Percentiles rank a stretch among this genome's conserved stretches.
These are phyloP conservation scores for Drosophila borealis DNA, from an alignment of 2,888 invertebrate genomes.

Conservation along the genomic window DNA sequence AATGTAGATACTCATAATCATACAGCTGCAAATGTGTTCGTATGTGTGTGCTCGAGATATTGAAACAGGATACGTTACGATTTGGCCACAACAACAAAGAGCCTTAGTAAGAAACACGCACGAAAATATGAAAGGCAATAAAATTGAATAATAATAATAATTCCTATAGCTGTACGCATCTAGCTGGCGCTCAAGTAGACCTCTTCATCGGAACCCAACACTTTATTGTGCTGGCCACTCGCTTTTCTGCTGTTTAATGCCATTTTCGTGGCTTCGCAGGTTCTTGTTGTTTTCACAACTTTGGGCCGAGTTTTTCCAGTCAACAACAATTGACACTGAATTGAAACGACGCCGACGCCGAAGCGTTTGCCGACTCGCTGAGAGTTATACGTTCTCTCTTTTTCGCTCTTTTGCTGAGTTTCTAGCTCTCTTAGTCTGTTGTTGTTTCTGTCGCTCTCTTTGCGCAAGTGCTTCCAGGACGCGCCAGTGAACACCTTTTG, in stretches of 20 bases:
- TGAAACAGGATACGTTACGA: constrained; percentile 32
- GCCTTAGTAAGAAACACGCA: constrained; percentile 15
- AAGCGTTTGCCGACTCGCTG: neutral
- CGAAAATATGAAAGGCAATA: constrained; percentile 40
- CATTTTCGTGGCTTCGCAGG: constrained; percentile 27
- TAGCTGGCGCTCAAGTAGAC: neutral
- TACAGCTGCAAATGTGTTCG: neutral
- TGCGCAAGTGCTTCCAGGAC: constrained; percentile 59
- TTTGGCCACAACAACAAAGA: neutral
- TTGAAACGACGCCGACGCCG: constrained; percentile 38
- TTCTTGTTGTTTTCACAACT: constrained; percentile 38
- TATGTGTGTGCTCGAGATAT: constrained; percentile 9
- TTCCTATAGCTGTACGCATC: constrained; percentile 58
- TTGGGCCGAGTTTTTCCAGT: constrained; percentile 56
- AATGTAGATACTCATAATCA: constrained; percentile 17
- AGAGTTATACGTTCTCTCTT: constrained; percentile 12
- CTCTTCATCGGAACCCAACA: neutral
- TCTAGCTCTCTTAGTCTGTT: neutral
- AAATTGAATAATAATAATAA: constrained; percentile 69
- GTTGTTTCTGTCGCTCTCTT: constrained; percentile 14
- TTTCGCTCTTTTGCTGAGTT: too few species aligned
- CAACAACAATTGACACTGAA: constrained; percentile 53
- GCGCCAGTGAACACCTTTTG: constrained; percentile 18
- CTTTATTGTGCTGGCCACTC: constrained; percentile 39
- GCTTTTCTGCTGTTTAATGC: constrained; percentile 51